Conservation (phyloP, 2,113 vertebrate genomes). For the Mesocricetus auratus region DNA sequence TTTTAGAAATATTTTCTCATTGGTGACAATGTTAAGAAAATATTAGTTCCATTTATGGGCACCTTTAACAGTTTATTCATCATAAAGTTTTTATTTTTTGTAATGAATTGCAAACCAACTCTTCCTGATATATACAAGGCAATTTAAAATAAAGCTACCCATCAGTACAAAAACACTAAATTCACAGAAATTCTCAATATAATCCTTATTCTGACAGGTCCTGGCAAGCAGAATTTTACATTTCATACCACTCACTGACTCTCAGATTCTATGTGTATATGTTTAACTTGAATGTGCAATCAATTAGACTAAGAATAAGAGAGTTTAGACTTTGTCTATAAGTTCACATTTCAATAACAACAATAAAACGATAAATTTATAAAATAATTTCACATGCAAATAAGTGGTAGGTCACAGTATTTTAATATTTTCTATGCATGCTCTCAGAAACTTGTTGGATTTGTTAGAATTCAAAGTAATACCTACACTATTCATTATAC, state of each 20-base stretch:
- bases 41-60: constrained; percentile 72
- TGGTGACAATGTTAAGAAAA: constrained; percentile 74
- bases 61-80: constrained; percentile 77
- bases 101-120: constrained; percentile 76
- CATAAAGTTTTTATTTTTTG: constrained; percentile 74
- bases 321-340: constrained; percentile 40
- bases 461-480: constrained; percentile 59
- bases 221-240: constrained; percentile 55
- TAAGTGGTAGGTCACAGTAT: background rate
- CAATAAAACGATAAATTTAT: constrained; percentile 32
- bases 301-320: background rate
- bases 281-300: constrained; percentile 26
- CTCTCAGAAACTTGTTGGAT: constrained; percentile 36
- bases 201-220: constrained; percentile 45
- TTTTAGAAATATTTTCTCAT: constrained; percentile 78
- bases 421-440: constrained; percentile 4
- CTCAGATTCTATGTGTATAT: constrained; percentile 33
- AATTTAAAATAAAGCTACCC: constrained; percentile 79
- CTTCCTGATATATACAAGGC: constrained; percentile 73
- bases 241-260: constrained; percentile 39
- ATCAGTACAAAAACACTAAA: constrained; percentile 75
- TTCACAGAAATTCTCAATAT: constrained; percentile 69
- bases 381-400: constrained; percentile 62
- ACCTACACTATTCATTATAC: constrained; percentile 47
- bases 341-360: constrained; percentile 12